These are phyloP conservation scores for Peromyscus polionotus DNA, from an alignment of 2,113 vertebrate species.

Conservation along the genomic window DNA sequence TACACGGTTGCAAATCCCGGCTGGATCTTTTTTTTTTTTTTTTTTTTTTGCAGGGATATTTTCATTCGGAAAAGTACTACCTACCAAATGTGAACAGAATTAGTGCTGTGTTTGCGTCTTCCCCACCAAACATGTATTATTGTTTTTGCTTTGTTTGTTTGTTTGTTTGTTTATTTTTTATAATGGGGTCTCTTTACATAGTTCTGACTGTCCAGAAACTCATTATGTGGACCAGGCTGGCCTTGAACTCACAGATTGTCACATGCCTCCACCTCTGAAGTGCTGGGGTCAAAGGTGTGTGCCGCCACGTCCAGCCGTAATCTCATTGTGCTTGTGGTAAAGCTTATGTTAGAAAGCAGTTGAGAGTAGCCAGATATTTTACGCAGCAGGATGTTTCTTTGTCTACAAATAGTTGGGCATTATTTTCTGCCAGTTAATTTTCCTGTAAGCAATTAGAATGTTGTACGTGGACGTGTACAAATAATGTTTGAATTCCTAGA, in stretches of 20 bases:
- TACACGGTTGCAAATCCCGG: conserved; percentile 43
- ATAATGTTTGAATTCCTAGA: conserved; percentile 51
- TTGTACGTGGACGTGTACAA: conserved; percentile 51
- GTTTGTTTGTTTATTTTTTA: neutral
- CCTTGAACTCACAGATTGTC: neutral
- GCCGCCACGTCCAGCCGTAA: no score
- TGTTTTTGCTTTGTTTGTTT: neutral
- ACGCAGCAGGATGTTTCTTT: conserved; percentile 37
- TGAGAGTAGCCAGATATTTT: neutral
- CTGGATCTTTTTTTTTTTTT: neutral
- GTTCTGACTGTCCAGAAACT: neutral
- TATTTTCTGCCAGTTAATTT: conserved; percentile 48
- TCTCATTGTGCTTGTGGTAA: neutral
- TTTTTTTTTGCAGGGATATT: conserved; percentile 55
- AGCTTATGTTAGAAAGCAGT: neutral
- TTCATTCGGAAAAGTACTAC: conserved; percentile 59
- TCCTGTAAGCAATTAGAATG: neutral
- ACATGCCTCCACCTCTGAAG: neutral
- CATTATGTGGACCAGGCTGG: neutral
- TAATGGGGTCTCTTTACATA: neutral
- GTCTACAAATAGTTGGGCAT: neutral
- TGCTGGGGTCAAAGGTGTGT: no score
- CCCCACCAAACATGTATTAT: neutral
- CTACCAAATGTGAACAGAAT: conserved; percentile 65
- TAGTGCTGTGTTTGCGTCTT: conserved; percentile 41